Evolutionary conservation across 2,113 vertebrate species (phyloP).

Genomic region (Eptatretus burgeri): DNA sequence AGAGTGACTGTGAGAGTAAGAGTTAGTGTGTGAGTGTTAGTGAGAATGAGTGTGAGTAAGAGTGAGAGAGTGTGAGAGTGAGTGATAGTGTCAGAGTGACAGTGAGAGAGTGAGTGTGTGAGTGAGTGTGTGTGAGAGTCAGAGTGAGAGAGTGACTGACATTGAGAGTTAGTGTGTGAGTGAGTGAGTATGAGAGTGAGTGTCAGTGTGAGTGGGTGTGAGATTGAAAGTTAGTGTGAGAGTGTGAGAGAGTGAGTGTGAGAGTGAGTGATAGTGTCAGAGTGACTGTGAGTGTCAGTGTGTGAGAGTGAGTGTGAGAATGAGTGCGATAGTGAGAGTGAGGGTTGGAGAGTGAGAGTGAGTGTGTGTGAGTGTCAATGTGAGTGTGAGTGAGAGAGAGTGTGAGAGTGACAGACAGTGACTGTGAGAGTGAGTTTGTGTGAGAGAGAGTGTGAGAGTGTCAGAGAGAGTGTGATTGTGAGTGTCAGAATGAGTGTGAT

Average conservation of each 20-base stretch:
- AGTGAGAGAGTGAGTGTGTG: neutral
- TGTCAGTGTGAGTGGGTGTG: neutral
- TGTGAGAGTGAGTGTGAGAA: neutral
- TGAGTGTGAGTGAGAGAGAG: neutral
- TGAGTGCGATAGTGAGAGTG: neutral
- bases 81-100: neutral
- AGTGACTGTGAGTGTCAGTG: neutral
- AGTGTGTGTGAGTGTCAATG: neutral
- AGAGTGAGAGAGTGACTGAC: neutral
- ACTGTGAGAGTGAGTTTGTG: neutral
- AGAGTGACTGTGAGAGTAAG: neutral
- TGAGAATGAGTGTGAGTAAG: neutral
- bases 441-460: neutral
- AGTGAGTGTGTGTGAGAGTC: neutral
- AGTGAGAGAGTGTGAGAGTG: neutral
- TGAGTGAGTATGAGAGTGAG: neutral
- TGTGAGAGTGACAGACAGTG: neutral
- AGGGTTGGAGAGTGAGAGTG: neutral
- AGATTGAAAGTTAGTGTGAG: neutral
- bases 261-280: neutral
- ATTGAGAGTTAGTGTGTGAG: neutral
- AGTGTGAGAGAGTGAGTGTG: neutral
- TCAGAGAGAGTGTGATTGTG: neutral
- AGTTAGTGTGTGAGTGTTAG: neutral
- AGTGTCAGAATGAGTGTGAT: neutral